Base-by-base conservation (phyloP, 2,113 vertebrate species). In the Haliaeetus leucogaster region DNA sequence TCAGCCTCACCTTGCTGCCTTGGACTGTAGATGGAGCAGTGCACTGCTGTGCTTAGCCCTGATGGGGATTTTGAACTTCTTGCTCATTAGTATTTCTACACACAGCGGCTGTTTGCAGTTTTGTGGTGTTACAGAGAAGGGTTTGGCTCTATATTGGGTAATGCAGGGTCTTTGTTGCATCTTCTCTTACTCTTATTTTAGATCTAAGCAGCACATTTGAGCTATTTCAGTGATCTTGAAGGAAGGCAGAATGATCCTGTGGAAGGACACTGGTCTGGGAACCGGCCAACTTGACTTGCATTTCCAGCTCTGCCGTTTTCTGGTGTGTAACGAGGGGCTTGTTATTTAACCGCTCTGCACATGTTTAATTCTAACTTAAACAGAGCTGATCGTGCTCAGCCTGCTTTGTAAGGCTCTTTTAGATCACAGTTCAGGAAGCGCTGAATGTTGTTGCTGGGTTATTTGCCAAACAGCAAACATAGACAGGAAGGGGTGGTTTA, bases 251-350 rank as follows among this genome's bases (percentile, higher is more conserved):
- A 55, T 52, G 83, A 48, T 91, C 74, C 73, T 68, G 70, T 85
- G 93, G 80, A 94, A 95, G 93, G 93, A 93, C 86, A 38, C 61
- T 79, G 94, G 81, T 84, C 94, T 95, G 86, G 96, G 94, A 95
- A 65, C 30, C 0, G 2, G 83, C 94, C 94, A 95, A 20, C 68
- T 52, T 66, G 53, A 66, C 63, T 80, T 78, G 47, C 40, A 5
- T 90, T 92, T 93, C 86, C 90, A 96, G 71, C 94, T 78, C 80
- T 73, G 52, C 63, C 4, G 0, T 73, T 83, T 82, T 86, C 59
- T 70, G 61, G 81, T 59, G 95, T 89, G 86, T 71, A 80, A 80
- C 6, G 3, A 82, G 67, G 82, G 88, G 85, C 78, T 93, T 56
- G 38, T 62, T 85, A 67, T 63, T 86, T 52, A 78, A 2, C 61